A percentile compares a stretch with the other conserved stretches of the same genome.
Conservation (phyloP, 1,140 invertebrate genomes). For the Drosophila persimilis region DNA sequence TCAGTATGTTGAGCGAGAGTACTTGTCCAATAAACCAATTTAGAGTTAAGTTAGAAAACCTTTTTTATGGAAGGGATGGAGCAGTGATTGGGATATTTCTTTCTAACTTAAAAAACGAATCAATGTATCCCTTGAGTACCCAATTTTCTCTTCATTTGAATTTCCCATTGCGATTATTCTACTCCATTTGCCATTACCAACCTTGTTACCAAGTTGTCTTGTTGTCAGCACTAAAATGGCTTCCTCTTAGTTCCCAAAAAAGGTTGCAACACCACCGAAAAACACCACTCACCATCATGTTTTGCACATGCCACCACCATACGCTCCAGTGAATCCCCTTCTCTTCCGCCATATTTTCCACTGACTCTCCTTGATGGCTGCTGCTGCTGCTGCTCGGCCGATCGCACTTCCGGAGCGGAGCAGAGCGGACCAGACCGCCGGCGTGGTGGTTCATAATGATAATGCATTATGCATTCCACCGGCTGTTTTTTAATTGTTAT, state of each 20-base stretch:
- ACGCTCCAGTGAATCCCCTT: conserved; percentile 46
- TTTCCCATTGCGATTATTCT: neutral
- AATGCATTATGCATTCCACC: conserved; percentile 73
- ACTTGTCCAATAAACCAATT: too few relatives aligned
- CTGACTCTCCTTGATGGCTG: conserved; percentile 33
- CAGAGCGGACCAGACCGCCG: conserved; percentile 48
- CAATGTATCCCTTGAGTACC: neutral
- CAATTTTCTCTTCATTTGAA: neutral
- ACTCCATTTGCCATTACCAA: conserved; percentile 14
- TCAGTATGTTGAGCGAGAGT: too few relatives aligned
- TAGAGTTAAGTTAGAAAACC: neutral
- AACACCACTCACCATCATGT: conserved; percentile 20
- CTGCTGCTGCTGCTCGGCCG: conserved; percentile 39
- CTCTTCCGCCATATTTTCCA: conserved; percentile 39
- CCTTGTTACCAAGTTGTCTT: conserved; percentile 48
- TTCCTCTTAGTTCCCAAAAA: conserved; percentile 22
- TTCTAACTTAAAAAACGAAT: too few relatives aligned
- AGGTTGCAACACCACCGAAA: conserved; percentile 20
- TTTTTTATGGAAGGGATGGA: neutral
- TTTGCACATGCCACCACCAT: conserved; percentile 44
- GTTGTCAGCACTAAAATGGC: conserved; percentile 50
- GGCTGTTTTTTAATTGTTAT: conserved; percentile 65
- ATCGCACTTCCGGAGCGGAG: conserved; percentile 57
- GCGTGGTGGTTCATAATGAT: conserved; percentile 47
- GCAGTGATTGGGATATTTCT: too few relatives aligned